Evolutionary conservation across 2,113 vertebrate species (phyloP).

Genomic region (Podocnemis expansa): DNA sequence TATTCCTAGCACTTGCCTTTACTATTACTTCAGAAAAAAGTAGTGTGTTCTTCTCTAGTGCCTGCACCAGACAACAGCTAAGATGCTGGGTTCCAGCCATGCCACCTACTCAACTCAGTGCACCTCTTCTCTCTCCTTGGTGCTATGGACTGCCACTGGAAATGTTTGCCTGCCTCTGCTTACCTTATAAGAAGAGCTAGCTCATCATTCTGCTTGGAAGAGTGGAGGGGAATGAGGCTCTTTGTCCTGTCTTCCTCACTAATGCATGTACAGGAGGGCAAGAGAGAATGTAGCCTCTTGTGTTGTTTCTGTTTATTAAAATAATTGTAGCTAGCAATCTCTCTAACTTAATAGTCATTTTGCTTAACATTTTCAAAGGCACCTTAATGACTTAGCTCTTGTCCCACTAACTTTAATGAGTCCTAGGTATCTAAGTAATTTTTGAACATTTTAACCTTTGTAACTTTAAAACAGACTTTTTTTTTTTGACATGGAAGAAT

Average conservation of each 20-base stretch:
- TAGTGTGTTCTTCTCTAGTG: not conserved
- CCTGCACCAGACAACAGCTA: not conserved
- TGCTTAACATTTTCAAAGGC: not conserved
- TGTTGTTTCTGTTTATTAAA: not conserved
- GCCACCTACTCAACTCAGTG: not conserved
- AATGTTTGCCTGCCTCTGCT: not conserved
- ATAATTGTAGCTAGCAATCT: not conserved
- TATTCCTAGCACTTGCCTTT: not conserved
- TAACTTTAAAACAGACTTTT: not conserved
- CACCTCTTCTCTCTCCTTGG: not conserved
- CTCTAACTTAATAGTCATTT: not conserved
- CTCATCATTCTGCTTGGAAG: not conserved
- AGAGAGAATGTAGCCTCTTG: not conserved
- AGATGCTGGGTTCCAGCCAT: not conserved
- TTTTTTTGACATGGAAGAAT: not conserved
- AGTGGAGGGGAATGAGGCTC: not conserved
- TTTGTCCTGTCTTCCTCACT: not conserved
- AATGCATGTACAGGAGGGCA: not conserved
- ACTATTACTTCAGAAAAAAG: too few relatives aligned
- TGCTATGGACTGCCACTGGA: not conserved
- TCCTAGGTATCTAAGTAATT: not conserved
- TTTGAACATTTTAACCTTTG: not conserved
- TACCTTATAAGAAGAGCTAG: not conserved
- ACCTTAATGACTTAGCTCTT: not conserved
- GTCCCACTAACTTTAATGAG: not conserved